Evolutionary conservation across 2,888 invertebrate genomes (phyloP), one percentile per base, ranked within the genome.

Genomic region (Agrotis puta): DNA sequence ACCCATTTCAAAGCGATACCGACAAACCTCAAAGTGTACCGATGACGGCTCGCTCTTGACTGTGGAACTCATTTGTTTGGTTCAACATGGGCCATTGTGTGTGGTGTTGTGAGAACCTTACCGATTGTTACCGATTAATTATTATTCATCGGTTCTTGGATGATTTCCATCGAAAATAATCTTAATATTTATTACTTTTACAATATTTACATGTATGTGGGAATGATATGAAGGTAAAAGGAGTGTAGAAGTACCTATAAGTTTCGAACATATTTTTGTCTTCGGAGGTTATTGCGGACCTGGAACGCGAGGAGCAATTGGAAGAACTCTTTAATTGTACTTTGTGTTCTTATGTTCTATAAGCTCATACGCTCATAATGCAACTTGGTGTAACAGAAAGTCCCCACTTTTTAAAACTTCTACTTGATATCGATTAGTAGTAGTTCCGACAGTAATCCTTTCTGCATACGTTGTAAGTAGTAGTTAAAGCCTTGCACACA

Each of bases 1-100:
- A 39, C 39, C 9, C 39, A 39, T 39, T 39, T 4, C 39, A 39
- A 39, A 39, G 39, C 11, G 39, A 39, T 39, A 39, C 39, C 39
- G 39, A 39, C 39, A 9, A 39, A 39, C 39, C 18, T 39, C 33
- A 48, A 43, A 39, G 14, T n/a, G n/a, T 20, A 24, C n/a, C 11
- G 9, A 54, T 50, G 50, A 43, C 64, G 27, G 43, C 53, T 72
- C 65, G 54, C 57, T 65, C 79, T 71, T 83, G 66, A 24, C 67
- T 48, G 24, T 16, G 58, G 47, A 64, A 66, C 62, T 62, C 51
- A 47, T 66, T 68, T 85, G 80, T 85, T 84, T 83, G 76, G 74
- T 69, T 74, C 72, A 33, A 50, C 67, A 54, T 69, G 48, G 62
- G 13, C 78, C 79, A 87, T 87, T 87, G 87, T 88, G 80, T 27